Evolutionary conservation across 2,888 invertebrate genomes (phyloP).

Genomic region (Meta bourneti): DNA sequence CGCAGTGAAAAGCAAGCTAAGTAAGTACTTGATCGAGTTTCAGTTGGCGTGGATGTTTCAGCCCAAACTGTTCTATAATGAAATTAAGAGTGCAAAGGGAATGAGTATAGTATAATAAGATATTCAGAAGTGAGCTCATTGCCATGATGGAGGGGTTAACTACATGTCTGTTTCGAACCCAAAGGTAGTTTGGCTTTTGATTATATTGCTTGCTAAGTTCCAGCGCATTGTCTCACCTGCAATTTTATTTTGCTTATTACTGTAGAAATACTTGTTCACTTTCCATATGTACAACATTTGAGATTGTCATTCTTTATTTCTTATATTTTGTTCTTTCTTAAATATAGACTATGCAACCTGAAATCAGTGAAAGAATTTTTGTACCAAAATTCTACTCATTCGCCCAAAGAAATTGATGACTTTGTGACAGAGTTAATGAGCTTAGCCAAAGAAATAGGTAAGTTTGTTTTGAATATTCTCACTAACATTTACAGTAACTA

Average conservation of each 20-base stretch:
- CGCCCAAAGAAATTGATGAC: conserved; percentile 33
- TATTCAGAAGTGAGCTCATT: background rate
- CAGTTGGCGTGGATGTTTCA: background rate
- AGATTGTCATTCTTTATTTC: background rate
- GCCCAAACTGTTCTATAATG: background rate
- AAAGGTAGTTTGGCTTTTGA: background rate
- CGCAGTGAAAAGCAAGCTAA: conserved; percentile 42
- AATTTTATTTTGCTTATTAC: background rate
- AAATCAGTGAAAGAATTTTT: conserved; percentile 59
- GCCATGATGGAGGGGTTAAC: background rate
- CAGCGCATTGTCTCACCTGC: background rate
- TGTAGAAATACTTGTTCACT: background rate
- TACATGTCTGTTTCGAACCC: no score
- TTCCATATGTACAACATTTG: background rate
- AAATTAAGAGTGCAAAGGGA: no score
- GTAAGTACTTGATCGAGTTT: conserved; percentile 10
- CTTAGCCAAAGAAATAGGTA: conserved; percentile 66
- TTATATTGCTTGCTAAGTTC: background rate
- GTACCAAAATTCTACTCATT: conserved; percentile 7
- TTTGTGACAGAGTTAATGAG: conserved; percentile 38
- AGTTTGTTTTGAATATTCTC: background rate
- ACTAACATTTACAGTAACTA: background rate
- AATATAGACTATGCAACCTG: conserved; percentile 34
- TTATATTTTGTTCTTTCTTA: conserved; percentile 7
- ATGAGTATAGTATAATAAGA: background rate